A percentile compares a stretch with the other conserved stretches of the same genome.
Conservation (phyloP, 2,797 vertebrate genomes). For the Labeo calbasu region DNA sequence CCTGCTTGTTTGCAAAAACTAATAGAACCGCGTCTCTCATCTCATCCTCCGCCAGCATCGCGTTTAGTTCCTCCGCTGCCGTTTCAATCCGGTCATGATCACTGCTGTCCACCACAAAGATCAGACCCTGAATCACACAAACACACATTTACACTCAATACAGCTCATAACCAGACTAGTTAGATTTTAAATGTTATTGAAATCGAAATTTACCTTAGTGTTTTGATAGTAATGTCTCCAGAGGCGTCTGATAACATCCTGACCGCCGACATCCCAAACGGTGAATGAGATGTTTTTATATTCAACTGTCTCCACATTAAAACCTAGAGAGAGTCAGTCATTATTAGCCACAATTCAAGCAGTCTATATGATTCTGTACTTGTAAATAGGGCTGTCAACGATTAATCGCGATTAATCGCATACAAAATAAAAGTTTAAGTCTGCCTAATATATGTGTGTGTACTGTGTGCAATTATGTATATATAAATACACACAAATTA, state of each 20-base stretch:
- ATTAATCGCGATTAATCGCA: no score
- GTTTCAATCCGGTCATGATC: slow-evolving; percentile 52
- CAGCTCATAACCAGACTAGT: not conserved
- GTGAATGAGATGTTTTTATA: slow-evolving; percentile 50
- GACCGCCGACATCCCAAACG: slow-evolving; percentile 41
- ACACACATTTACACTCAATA: not conserved
- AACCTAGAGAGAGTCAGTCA: slow-evolving; percentile 4
- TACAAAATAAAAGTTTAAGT: no score
- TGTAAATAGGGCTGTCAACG: no score
- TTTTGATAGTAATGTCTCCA: slow-evolving; percentile 47
- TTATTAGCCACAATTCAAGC: not conserved
- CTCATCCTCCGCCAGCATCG: slow-evolving; percentile 48
- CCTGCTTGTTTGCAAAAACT: slow-evolving; percentile 59
- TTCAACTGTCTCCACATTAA: slow-evolving; percentile 42
- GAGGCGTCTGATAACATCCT: slow-evolving; percentile 23
- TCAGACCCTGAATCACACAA: slow-evolving; percentile 47
- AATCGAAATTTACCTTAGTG: slow-evolving; percentile 22
- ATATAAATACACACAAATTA: no score
- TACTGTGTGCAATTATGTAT: no score
- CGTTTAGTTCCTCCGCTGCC: slow-evolving; percentile 37
- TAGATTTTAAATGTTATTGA: not conserved
- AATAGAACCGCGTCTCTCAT: slow-evolving; percentile 49
- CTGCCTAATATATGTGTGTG: no score
- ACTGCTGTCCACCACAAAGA: slow-evolving; percentile 59
- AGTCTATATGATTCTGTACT: not conserved